Conservation (phyloP, 2,888 invertebrate genomes). For the Sinelater perroti region DNA sequence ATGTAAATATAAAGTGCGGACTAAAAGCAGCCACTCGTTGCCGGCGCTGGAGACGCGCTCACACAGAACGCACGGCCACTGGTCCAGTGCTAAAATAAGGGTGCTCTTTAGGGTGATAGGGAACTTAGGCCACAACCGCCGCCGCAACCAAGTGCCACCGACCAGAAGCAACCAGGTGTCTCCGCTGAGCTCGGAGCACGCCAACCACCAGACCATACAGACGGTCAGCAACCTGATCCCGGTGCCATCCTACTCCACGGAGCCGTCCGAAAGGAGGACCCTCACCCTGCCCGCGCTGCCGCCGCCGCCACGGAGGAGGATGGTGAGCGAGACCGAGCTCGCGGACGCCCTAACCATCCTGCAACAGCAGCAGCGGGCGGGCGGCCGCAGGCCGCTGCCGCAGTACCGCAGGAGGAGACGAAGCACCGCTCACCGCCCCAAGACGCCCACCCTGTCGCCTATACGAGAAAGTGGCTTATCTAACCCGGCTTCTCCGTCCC, state of each 20-base stretch:
- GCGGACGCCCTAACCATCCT: slow-evolving; percentile 56
- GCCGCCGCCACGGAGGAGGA: slow-evolving; percentile 61
- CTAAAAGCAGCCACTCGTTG: slow-evolving; percentile 48
- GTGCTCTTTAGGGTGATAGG: slow-evolving; percentile 58
- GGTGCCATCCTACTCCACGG: slow-evolving; percentile 58
- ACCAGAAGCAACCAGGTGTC: slow-evolving; percentile 58
- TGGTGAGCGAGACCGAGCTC: slow-evolving; percentile 61
- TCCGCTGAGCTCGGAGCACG: slow-evolving; percentile 46
- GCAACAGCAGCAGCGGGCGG: slow-evolving; percentile 49
- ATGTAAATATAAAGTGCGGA: slow-evolving; percentile 54
- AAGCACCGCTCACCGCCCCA: slow-evolving; percentile 55
- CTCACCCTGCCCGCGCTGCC: slow-evolving; percentile 54
- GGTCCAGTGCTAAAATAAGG: slow-evolving; percentile 60
- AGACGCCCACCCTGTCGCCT: slow-evolving; percentile 70
- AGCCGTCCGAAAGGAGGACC: slow-evolving; percentile 39
- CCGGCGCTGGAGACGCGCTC: slow-evolving; percentile 50
- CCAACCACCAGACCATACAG: slow-evolving; percentile 56
- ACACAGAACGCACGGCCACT: slow-evolving; percentile 54
- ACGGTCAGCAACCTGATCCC: slow-evolving; percentile 67
- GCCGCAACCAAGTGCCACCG: slow-evolving; percentile 40
- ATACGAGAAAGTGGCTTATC: slow-evolving; percentile 77
- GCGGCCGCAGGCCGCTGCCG: slow-evolving; percentile 41
- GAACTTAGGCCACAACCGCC: slow-evolving; percentile 41
- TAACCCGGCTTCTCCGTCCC: slow-evolving; percentile 72
- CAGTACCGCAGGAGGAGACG: slow-evolving; percentile 53